These are phyloP conservation scores for Eonycteris spelaea DNA, from an alignment of 2,113 vertebrate genomes.

Conservation along the genomic window DNA sequence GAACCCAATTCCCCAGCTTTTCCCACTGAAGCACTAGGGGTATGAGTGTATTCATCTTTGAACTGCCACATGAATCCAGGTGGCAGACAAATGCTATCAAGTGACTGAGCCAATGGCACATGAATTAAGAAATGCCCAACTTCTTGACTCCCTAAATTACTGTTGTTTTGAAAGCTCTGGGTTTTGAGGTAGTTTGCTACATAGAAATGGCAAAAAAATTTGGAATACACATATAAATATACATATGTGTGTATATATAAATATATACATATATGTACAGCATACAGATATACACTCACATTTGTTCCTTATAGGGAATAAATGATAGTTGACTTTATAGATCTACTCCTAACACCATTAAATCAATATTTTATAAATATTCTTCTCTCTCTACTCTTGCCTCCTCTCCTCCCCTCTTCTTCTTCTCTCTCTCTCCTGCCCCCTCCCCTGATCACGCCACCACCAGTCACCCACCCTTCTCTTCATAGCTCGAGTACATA, in stretches of 20 bases:
- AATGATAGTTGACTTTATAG: background rate
- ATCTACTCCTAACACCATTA: background rate
- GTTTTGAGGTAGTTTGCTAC: background rate
- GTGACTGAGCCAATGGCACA: background rate
- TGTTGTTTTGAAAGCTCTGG: background rate
- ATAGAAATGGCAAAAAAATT: background rate
- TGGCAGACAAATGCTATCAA: background rate
- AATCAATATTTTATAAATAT: background rate
- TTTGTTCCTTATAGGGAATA: background rate
- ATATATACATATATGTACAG: too few species aligned
- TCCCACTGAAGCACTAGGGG: background rate
- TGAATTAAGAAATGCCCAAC: background rate
- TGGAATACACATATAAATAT: background rate
- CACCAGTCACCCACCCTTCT: background rate
- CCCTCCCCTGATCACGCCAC: background rate
- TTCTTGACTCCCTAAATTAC: background rate
- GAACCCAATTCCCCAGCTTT: background rate
- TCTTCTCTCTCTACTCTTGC: background rate
- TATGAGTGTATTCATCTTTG: background rate
- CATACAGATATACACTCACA: background rate
- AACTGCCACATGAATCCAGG: background rate
- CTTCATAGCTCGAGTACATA: background rate
- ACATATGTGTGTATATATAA: too few species aligned
- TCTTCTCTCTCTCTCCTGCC: accelerated
- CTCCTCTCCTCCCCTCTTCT: background rate